These are phyloP conservation scores for Branchellion lobata DNA, from an alignment of 2,888 invertebrate genomes.

Conservation along the genomic window DNA sequence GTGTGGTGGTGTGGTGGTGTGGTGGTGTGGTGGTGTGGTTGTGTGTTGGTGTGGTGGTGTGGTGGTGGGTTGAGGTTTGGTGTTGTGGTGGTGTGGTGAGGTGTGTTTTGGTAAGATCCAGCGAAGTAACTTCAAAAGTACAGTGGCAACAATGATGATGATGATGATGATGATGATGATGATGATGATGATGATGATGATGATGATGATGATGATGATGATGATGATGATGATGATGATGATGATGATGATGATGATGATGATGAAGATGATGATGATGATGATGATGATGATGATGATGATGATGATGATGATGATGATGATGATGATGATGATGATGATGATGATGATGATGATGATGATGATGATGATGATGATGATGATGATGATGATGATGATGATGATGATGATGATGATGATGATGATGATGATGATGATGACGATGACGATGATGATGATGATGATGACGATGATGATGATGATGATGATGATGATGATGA, in stretches of 20 bases:
- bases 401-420: constrained; percentile 23
- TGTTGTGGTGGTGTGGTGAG: too few species aligned
- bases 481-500: constrained; percentile 28
- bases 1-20: too few species aligned
- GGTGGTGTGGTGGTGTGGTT: too few species aligned
- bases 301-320: constrained; percentile 1
- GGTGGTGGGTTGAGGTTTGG: too few species aligned
- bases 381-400: not conserved
- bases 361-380: not conserved
- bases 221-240: constrained; percentile 33
- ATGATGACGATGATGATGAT: constrained; percentile 19
- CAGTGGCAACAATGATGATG: constrained; percentile 21
- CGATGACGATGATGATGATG: constrained; percentile 14
- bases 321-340: constrained; percentile 7
- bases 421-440: constrained; percentile 26
- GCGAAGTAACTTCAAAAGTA: too few species aligned
- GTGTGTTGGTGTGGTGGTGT: too few species aligned
- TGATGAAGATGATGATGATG: constrained; percentile 33
- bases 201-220: constrained; percentile 25
- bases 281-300: not conserved
- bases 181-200: constrained; percentile 19
- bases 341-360: constrained; percentile 34
- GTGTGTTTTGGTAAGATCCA: too few species aligned
- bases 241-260: constrained; percentile 19
- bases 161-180: not conserved